Evolutionary conservation across 2,888 invertebrate species (phyloP).

Genomic region (Cheiracanthium punctorium): DNA sequence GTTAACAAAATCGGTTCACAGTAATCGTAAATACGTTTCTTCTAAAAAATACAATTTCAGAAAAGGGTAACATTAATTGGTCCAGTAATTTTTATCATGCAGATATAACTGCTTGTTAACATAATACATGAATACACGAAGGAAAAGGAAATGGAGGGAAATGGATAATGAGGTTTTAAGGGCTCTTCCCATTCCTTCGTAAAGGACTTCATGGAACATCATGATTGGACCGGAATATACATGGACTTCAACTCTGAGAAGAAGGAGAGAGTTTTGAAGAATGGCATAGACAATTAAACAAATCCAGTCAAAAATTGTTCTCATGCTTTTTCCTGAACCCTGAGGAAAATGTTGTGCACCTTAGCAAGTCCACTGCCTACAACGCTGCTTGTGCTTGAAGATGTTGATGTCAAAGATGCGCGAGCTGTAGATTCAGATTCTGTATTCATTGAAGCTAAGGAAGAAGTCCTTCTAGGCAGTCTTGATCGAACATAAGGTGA

Average conservation of each 20-base stretch:
- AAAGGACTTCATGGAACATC: background rate
- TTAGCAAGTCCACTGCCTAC: slow-evolving; percentile 67
- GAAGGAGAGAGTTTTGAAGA: slow-evolving; percentile 6
- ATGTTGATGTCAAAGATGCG: slow-evolving; percentile 71
- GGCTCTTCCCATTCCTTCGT: background rate
- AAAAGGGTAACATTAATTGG: background rate
- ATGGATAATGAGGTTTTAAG: slow-evolving; percentile 8
- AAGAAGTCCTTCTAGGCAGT: slow-evolving; percentile 68
- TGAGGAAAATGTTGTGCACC: slow-evolving; percentile 68
- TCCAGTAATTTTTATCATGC: background rate
- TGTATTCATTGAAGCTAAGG: slow-evolving; percentile 47
- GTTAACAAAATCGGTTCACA: background rate
- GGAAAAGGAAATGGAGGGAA: slow-evolving; percentile 17
- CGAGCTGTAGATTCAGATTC: slow-evolving; percentile 41
- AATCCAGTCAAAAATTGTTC: slow-evolving; percentile 28
- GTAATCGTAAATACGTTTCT: background rate
- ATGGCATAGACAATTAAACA: background rate
- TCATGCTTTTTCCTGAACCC: slow-evolving; percentile 66
- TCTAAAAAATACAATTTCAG: background rate
- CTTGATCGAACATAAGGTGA: slow-evolving; percentile 73
- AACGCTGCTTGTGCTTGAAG: slow-evolving; percentile 69
- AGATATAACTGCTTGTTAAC: background rate
- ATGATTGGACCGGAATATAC: slow-evolving; percentile 6
- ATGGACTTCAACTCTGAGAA: slow-evolving; percentile 22
- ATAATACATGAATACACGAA: slow-evolving; percentile 3